phyloP scores from a whole-genome alignment of 2,888 invertebrate species.

The Acrobasis suavella region DNA sequence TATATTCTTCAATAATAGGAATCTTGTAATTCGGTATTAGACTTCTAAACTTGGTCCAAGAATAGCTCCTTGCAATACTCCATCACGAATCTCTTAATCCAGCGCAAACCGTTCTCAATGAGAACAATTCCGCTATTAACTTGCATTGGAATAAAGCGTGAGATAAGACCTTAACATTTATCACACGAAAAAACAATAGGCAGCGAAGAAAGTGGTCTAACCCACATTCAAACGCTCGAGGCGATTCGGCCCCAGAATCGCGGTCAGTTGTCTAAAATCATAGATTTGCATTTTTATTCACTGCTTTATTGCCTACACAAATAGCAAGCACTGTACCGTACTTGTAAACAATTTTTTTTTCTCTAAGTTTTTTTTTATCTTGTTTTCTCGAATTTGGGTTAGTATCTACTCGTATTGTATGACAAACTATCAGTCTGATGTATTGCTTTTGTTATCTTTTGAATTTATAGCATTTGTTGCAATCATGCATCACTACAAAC shows the following conservation, averaged over 20 bases:
- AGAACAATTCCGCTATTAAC: slow-evolving; percentile 10
- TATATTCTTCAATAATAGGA: no score
- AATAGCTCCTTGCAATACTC: neutral
- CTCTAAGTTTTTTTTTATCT: no score
- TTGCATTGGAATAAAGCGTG: slow-evolving; percentile 12
- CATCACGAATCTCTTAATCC: neutral
- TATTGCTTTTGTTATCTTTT: no score
- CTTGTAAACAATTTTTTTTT: neutral
- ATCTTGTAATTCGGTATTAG: no score
- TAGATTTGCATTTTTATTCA: slow-evolving; percentile 16
- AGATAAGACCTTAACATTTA: slow-evolving; percentile 19
- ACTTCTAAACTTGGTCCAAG: neutral
- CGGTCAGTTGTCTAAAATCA: slow-evolving; percentile 11
- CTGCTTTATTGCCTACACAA: slow-evolving; percentile 5
- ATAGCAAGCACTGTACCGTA: neutral
- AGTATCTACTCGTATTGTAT: no score
- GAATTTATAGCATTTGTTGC: no score
- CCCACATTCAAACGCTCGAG: slow-evolving; percentile 18
- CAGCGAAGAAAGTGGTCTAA: slow-evolving; percentile 12
- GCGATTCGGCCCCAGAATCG: slow-evolving; percentile 10
- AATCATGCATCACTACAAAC: no score
- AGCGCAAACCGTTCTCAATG: neutral
- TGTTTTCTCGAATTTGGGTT: no score
- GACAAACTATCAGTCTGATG: no score
- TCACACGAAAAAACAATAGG: slow-evolving; percentile 11